Base-by-base conservation (phyloP, 2,113 vertebrate genomes). In the Muntiacus reevesi region DNA sequence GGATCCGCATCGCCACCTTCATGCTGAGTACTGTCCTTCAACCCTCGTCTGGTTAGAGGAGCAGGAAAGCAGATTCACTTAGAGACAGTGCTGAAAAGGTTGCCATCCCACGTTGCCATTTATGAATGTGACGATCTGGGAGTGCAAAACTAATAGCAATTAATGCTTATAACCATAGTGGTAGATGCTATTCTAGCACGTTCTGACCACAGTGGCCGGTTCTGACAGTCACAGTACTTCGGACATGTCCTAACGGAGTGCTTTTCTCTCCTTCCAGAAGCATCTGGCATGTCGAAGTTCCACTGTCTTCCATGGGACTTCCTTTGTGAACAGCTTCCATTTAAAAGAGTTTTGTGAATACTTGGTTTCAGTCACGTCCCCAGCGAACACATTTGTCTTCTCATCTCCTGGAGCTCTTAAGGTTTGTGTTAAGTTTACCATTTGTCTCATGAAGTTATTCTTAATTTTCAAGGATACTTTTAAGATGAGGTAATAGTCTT, bases 371-470 rank as follows among this genome's bases (percentile, higher is more conserved):
- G 1, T 79, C 89, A 95, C 45, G 57, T 82, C 43, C 87, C 30
- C 59, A 57, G 23, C 92, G 76, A 96, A 55, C 55, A 59, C 25
- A 36, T 52, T 86, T 71, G 23, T 94, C 90, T 87, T 96, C 95
- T 90, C 74, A 87, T 87, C 89, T 74, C 28, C 91, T 47, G 45
- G 64, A 54, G 33, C 17, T 81, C 87, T 91, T 92, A 93, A 98
- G 98, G 98, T 98, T 94, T 83, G 98, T 98, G 71, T 81, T 27
- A 33, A 43, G 81, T 93, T 96, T 97, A 91, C 19, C 52, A 76
- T 95, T 95, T 90, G 47, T 97, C 50, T 97, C 74, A 60, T 55
- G 74, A 88, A 47, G 28, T 43, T 95, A 36, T 33, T 87, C 54
- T 83, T 94, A 76, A 97, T 89, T 97, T 89, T 93, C 45, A 89